phyloP scores from a whole-genome alignment of 1,140 invertebrate species.

The Laupala kohalensis region DNA sequence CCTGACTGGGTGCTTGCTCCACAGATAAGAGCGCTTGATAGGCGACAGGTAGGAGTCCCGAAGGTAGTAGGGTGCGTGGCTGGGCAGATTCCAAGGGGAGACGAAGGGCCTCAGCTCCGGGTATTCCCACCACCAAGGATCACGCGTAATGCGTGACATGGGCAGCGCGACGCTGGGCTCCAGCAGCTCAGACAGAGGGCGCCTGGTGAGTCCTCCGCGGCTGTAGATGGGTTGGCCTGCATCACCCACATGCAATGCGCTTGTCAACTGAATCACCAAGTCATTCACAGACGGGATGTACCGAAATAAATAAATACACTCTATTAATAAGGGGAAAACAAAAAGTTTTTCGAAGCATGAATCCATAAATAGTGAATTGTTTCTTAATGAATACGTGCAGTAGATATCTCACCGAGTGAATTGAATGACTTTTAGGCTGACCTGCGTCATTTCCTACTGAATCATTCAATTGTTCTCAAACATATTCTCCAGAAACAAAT shows the following conservation, averaged over 20 bases:
- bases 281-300: too few relatives aligned
- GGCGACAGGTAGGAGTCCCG: conserved; percentile 76
- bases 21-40: conserved; percentile 74
- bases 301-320: too few relatives aligned
- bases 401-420: too few relatives aligned
- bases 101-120: conserved; percentile 60
- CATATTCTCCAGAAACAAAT: too few relatives aligned
- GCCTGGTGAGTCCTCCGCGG: conserved; percentile 40
- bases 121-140: conserved; percentile 75
- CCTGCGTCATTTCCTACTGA: too few relatives aligned
- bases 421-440: too few relatives aligned
- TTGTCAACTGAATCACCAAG: too few relatives aligned
- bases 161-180: conserved; percentile 62
- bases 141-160: conserved; percentile 60
- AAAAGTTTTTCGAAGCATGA: too few relatives aligned
- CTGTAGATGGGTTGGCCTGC: conserved; percentile 51
- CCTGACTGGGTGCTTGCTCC: conserved; percentile 76
- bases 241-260: too few relatives aligned
- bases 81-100: conserved; percentile 38
- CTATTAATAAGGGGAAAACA: too few relatives aligned
- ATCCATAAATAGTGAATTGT: too few relatives aligned
- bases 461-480: too few relatives aligned
- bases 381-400: neutral
- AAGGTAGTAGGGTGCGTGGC: conserved; percentile 58
- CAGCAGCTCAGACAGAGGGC: conserved; percentile 57